Evolutionary conservation across 1,140 invertebrate genomes (phyloP).

Genomic region (Telenomus remus): DNA sequence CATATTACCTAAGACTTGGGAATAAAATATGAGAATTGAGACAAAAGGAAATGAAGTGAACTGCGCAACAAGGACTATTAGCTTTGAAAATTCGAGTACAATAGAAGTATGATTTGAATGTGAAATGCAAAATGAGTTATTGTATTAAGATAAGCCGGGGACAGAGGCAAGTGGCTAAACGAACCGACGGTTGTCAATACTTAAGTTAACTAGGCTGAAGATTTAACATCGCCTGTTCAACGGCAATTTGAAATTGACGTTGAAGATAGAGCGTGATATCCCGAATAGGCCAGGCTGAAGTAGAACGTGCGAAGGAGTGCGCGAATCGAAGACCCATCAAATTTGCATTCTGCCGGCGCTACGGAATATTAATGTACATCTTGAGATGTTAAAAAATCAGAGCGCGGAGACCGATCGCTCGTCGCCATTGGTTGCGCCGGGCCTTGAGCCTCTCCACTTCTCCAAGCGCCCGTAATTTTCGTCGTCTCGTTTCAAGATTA

Average conservation of each 20-base stretch:
- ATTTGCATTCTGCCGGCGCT: conserved; percentile 61
- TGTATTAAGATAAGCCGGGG: conserved; percentile 15
- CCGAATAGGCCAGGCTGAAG: conserved; percentile 38
- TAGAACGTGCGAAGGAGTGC: conserved; percentile 41
- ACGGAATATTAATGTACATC: conserved; percentile 61
- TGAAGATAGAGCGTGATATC: conserved; percentile 36
- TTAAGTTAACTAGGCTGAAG: conserved; percentile 35
- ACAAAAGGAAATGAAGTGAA: no score
- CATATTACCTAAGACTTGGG: no score
- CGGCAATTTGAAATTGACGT: conserved; percentile 40
- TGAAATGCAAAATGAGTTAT: conserved; percentile 6
- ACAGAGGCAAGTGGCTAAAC: conserved; percentile 27
- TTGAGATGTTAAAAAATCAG: conserved; percentile 61
- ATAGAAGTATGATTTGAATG: no score
- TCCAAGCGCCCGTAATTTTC: conserved; percentile 19
- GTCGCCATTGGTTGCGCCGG: conserved; percentile 23
- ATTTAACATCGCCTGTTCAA: conserved; percentile 46
- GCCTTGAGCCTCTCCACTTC: conserved; percentile 4
- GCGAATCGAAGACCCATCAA: conserved; percentile 49
- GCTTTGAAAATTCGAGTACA: no score
- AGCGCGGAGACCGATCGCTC: conserved; percentile 23
- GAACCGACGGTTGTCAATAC: conserved; percentile 30
- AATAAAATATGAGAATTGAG: no score
- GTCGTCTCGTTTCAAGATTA: conserved; percentile 37
- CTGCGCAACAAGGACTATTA: no score